Conservation (phyloP, 2,888 invertebrate genomes). For the Sclerodermus sp. region DNA sequence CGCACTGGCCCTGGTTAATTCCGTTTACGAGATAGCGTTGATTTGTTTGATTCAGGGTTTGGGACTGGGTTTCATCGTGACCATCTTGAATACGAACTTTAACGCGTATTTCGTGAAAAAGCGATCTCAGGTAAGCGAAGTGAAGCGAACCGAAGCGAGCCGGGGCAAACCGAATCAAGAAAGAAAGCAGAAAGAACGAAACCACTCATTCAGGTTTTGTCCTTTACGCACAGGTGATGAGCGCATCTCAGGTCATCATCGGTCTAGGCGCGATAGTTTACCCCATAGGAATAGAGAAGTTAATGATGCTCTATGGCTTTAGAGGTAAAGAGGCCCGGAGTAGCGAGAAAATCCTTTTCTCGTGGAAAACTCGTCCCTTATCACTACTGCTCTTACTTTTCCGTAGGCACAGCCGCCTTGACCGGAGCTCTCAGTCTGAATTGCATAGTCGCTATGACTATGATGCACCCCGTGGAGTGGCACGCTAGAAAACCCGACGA, state of each 20-base stretch:
- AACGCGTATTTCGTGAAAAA: constrained; percentile 74
- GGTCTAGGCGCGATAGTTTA: constrained; percentile 70
- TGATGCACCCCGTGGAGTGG: constrained; percentile 77
- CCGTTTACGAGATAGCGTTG: constrained; percentile 66
- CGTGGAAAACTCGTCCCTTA: background rate
- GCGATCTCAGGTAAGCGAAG: constrained; percentile 60
- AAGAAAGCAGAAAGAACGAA: too few relatives aligned
- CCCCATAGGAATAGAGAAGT: constrained; percentile 66
- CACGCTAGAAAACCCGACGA: constrained; percentile 53
- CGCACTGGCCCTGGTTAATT: constrained; percentile 66
- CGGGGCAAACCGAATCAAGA: too few relatives aligned
- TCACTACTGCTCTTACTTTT: background rate
- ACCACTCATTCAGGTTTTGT: too few relatives aligned
- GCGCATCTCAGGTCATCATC: constrained; percentile 72
- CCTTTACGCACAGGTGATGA: constrained; percentile 64
- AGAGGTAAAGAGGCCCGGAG: constrained; percentile 58
- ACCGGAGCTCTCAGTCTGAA: constrained; percentile 70
- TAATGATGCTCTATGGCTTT: constrained; percentile 69
- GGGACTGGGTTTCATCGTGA: constrained; percentile 74
- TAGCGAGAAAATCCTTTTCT: background rate
- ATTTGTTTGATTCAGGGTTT: constrained; percentile 66
- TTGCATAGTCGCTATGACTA: constrained; percentile 68
- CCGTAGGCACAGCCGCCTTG: constrained; percentile 63
- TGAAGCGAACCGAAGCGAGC: too few relatives aligned
- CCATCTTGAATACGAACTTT: constrained; percentile 73